These are phyloP conservation scores for Choloepus hoffmanni DNA, from an alignment of 2,113 vertebrate species.

Conservation along the genomic window DNA sequence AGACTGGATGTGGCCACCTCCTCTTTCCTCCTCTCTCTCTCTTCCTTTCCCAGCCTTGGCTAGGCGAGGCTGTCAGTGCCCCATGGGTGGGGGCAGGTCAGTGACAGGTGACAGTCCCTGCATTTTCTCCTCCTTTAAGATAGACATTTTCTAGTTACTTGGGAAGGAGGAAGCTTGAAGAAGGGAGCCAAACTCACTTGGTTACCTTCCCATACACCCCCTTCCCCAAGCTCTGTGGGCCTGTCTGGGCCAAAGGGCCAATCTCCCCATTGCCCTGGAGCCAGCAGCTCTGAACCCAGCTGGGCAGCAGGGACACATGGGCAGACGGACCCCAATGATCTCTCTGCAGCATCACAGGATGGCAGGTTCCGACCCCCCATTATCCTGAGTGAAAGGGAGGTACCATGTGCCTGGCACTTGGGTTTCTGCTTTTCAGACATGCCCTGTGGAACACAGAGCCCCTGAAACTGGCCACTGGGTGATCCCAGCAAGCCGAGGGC, in stretches of 20 bases:
- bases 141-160: slow-evolving; percentile 22
- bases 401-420: background rate
- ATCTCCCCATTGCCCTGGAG: background rate
- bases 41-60: no score
- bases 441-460: background rate
- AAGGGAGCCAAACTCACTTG: background rate
- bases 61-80: background rate
- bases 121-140: background rate
- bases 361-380: background rate
- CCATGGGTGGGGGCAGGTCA: background rate
- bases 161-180: slow-evolving; percentile 27
- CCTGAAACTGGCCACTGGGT: background rate
- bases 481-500: background rate
- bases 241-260: background rate
- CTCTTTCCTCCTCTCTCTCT: background rate
- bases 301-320: background rate
- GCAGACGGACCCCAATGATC: background rate
- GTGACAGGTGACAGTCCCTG: background rate
- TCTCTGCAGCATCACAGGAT: background rate
- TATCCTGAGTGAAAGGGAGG: background rate
- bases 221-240: background rate
- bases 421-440: background rate
- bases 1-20: background rate
- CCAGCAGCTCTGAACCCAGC: background rate
- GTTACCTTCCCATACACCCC: background rate